Base-by-base conservation (phyloP, 2,888 invertebrate genomes). In the Sinelater perroti region DNA sequence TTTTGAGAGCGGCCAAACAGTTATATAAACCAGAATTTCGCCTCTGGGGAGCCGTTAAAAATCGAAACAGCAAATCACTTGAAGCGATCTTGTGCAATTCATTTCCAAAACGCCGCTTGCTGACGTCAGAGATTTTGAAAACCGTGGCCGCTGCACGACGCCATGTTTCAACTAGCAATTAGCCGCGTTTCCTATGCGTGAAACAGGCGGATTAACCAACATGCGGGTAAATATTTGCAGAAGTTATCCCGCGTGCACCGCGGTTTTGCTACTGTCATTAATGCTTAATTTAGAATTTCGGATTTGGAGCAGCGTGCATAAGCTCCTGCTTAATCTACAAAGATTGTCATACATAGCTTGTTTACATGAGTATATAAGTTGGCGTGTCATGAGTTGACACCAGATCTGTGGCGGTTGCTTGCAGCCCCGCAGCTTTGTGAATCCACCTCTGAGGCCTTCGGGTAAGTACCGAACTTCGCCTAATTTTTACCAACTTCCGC, bases 371-470 rank as follows among this genome's bases (percentile, higher is more conserved):
- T 56, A 38, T 46, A 38, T 50, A 42, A 28, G 56, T 33, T 45
- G 28, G 28, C 40, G 38, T 24, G 31, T 35, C 40, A 57, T 56
- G 57, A 24, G 18, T 42, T 52, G 30, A 31, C 20, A 26, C 30
- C 36, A 45, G 28, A 56, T 59, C 59, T 64, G 64, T 66, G 64
- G 66, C 54, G 66, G 66, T 66, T 66, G 64, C 66, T 63, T 63
- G 66, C 66, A 66, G 66, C 66, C 66, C 63, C 66, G 56, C 63
- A 52, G 57, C 42, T 3, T 49, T 45, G 51, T 57, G 17, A 50
- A 31, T 24, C 8, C 38, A 44, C 35, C 60, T 64, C 63, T 65
- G 61, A 62, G 11, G 42, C 28, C 42, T 42, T 36, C 36, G 14
- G 55, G 60, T 56, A 45, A 55, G 60, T 53, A 31, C 16, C 2